phyloP scores from a whole-genome alignment of 2,113 vertebrate species.

The Pipa parva region DNA sequence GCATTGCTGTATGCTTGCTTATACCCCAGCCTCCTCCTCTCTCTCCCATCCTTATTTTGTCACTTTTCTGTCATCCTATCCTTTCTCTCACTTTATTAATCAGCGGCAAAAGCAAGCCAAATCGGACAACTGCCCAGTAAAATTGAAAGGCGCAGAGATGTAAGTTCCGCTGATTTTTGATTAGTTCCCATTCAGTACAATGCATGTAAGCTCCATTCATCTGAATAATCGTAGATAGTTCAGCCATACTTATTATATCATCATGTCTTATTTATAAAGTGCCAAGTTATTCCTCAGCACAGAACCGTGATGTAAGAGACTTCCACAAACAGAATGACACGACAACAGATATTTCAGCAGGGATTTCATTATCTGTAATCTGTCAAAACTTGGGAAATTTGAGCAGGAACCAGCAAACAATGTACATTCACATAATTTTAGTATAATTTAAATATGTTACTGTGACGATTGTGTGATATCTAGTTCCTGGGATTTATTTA shows the following conservation, averaged over 20 bases:
- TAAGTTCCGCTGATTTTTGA: not conserved
- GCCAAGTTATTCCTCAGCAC: not conserved
- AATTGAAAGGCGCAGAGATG: not conserved
- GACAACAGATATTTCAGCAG: not conserved
- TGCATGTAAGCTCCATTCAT: not conserved
- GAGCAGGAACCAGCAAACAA: not conserved
- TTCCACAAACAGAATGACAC: not conserved
- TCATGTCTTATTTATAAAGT: not conserved
- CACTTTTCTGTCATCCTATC: too few relatives aligned
- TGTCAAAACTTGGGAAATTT: not conserved
- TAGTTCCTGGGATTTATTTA: too few relatives aligned
- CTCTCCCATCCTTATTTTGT: too few relatives aligned
- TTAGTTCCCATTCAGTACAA: not conserved
- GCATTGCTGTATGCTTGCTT: too few relatives aligned
- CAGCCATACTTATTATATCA: not conserved
- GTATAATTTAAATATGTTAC: too few relatives aligned
- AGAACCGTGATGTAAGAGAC: not conserved
- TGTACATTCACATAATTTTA: too few relatives aligned
- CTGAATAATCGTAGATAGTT: not conserved
- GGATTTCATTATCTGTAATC: not conserved
- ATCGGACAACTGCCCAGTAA: not conserved
- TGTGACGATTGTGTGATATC: too few relatives aligned
- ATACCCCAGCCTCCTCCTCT: too few relatives aligned
- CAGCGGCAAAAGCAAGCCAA: too few relatives aligned
- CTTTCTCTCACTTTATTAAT: too few relatives aligned